Evolutionary conservation across 2,113 vertebrate species (phyloP), one percentile per base, ranked within the genome.

Genomic region (Tragelaphus imberbis): DNA sequence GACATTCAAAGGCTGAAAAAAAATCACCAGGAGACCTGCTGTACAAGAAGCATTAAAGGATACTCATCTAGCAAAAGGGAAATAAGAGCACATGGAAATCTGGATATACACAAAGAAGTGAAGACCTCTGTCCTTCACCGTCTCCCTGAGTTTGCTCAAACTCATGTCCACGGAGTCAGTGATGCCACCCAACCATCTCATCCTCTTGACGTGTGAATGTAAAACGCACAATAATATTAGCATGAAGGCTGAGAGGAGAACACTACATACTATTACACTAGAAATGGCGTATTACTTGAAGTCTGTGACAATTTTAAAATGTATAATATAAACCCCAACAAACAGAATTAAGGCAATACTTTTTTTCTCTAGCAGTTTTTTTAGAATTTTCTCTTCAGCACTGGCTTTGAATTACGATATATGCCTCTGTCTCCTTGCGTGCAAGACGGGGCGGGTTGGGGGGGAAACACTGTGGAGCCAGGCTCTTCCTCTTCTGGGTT

Each of bases 21-120:
- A n/a, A 79, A 16, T 90, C 88, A 88, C 23, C 33, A 80, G 55
- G 55, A 91, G 14, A n/a, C 75, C 75, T 51, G 30, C 75, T 91
- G 8, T 40, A 53, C 58, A 53, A 63, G 49, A 36, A 51, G n/a
- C 28, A 17, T 21, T 19, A 51, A 75, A 86, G 65, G 30, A 40
- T 56, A 23, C 49, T 25, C 7, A 36, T 93, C 17, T 49, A 44
- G 33, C 65, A 61, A 47, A 51, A 86, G 55, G 55, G 59, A 59
- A 77, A 27, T 21, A 30, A 11, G 6, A 51, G 16, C 82, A 61
- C 14, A 0, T 87, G 55, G 30, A 51, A 61, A 16, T 51, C 40
- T 30, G 7, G 13, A 23, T 11, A 44, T 44, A 53, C 30, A 17
- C 33, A 75, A 61, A 82, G 23, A 77, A 58, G 30, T 36, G 21